Base-by-base conservation (phyloP, 2,113 vertebrate genomes). In the Myiozetetes cayanensis region DNA sequence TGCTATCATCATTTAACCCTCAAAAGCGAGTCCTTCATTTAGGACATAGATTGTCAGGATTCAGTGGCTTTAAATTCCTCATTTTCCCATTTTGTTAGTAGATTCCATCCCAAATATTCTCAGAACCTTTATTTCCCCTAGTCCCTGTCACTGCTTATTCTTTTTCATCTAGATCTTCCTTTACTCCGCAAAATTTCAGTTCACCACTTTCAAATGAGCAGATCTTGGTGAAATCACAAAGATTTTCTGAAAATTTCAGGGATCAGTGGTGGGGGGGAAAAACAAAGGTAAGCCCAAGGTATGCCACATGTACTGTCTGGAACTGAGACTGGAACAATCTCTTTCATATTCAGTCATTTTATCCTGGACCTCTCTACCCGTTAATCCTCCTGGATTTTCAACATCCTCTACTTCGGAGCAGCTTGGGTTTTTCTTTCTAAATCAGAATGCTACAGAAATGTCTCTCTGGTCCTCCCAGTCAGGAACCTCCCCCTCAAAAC, bases 401-500 rank as follows among this genome's bases (percentile, higher is more conserved):
- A 73, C 43, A 78, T 17, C 53, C 58, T 67, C 41, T 37, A 37
- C 52, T 89, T 79, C 3, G 2, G 28, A 90, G 85, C 30, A 91
- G 67, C 50, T 63, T 77, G 76, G 75, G 59, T 78, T 94, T 95
- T 90, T 65, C 87, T 56, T 61, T 94, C 59, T 47, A 77, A 46
- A 70, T 47, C 87, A 73, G 44, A 68, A 41, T 14, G 44, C 77
- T 76, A 90, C 41, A 74, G 55, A 71, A 96, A 90, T 55, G 85
- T 90, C 85, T 93, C 93, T 63, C 82, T 85, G 67, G 81, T 80
- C 71, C 66, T 71, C 67, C 81, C 74, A 87, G 91, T 55, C 74
- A 89, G 63, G 89, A 94, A 85, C 90, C 82, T 93, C 93, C 93
- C 68, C 85, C 94, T 93, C 90, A 90, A 71, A 93, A 82, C 35